Conservation (phyloP, 2,113 vertebrate genomes). For the Sturnus vulgaris region DNA sequence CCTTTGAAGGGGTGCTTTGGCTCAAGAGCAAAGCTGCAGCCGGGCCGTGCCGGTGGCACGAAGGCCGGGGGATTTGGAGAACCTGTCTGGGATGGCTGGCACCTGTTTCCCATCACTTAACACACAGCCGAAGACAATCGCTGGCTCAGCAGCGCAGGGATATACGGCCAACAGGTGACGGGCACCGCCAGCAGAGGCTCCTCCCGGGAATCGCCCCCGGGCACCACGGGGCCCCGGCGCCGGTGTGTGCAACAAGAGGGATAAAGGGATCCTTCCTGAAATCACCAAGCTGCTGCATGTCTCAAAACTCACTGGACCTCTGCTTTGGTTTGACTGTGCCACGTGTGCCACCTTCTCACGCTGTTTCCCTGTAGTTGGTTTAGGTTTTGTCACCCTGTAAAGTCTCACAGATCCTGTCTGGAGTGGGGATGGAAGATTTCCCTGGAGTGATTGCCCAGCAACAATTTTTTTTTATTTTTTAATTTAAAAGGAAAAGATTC, state of each 20-base stretch:
- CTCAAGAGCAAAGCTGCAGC: conserved; percentile 35
- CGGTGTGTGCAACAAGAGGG: not conserved
- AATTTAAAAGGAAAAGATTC: conserved; percentile 26
- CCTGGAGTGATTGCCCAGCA: not conserved
- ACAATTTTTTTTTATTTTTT: not conserved
- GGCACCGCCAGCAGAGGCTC: not conserved
- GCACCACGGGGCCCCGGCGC: not conserved
- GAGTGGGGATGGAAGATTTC: not conserved
- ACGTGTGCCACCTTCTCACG: not conserved
- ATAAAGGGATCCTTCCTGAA: not conserved
- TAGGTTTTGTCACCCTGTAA: not conserved
- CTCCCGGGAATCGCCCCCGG: not conserved
- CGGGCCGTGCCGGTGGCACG: not conserved
- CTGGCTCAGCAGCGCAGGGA: conserved; percentile 53
- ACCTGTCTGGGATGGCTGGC: conserved; percentile 44
- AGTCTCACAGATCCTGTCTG: not conserved
- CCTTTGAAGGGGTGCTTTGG: conserved; percentile 55
- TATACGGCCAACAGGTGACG: conserved; percentile 50
- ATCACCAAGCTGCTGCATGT: not conserved
- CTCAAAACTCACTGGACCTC: not conserved
- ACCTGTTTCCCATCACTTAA: conserved; percentile 55
- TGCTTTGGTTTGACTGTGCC: not conserved
- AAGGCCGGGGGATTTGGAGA: conserved; percentile 41
- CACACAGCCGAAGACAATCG: conserved; percentile 43
- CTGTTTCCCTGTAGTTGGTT: not conserved